A percentile compares a stretch with the other conserved stretches of the same genome.
These are phyloP conservation scores for Stenoptilia bipunctidactyla DNA, from an alignment of 2,888 invertebrate genomes.

Conservation along the genomic window DNA sequence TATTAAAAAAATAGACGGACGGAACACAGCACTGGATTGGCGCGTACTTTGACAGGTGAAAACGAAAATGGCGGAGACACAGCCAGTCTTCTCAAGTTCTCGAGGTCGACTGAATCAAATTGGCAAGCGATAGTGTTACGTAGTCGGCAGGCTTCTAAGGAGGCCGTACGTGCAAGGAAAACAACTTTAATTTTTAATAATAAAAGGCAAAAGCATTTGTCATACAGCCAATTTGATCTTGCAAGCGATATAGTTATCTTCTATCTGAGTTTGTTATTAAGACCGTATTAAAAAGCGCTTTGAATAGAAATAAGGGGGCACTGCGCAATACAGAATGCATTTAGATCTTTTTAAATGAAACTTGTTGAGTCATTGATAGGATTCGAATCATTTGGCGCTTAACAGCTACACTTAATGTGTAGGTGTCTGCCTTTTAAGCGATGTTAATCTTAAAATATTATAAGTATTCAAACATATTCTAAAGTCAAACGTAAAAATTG, in stretches of 20 bases:
- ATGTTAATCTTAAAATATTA: too few species aligned
- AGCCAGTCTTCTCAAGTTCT: constrained; percentile 34
- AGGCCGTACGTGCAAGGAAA: constrained; percentile 57
- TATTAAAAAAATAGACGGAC: too few species aligned
- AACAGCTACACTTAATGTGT: too few species aligned
- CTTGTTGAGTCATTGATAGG: too few species aligned
- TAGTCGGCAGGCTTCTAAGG: constrained; percentile 31
- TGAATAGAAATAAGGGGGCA: too few species aligned
- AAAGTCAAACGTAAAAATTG: too few species aligned
- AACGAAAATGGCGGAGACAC: constrained; percentile 34
- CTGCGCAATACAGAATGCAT: too few species aligned
- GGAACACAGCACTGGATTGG: constrained; percentile 29
- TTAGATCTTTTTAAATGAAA: too few species aligned
- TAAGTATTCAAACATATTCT: too few species aligned
- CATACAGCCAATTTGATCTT: constrained; percentile 12
- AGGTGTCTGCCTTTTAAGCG: too few species aligned
- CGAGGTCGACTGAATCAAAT: constrained; percentile 63
- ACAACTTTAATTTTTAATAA: constrained; percentile 32
- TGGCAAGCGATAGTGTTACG: constrained; percentile 32
- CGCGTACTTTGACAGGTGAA: constrained; percentile 40
- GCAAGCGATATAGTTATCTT: constrained; percentile 12
- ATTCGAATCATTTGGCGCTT: too few species aligned
- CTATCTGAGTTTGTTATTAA: constrained; percentile 6
- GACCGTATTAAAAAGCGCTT: too few species aligned
- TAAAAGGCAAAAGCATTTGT: constrained; percentile 28